Conservation (phyloP, 2,797 vertebrate species). For the Rhinoraja longicauda region DNA sequence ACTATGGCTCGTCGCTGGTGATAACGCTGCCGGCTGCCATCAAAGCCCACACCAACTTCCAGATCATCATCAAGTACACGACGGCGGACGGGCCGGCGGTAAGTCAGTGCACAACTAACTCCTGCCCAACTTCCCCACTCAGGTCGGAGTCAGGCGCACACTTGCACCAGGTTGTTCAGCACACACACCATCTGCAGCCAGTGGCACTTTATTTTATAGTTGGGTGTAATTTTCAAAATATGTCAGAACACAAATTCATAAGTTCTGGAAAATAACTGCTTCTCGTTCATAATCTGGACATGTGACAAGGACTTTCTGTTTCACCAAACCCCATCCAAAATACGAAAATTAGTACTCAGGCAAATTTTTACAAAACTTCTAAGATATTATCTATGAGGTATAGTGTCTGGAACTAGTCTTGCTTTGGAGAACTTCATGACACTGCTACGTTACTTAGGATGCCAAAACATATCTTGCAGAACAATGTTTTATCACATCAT, state of each 20-base stretch:
- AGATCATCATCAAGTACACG: slow-evolving; percentile 81
- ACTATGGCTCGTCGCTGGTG: slow-evolving; percentile 76
- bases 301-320: not conserved
- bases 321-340: not conserved
- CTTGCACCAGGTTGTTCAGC: not conserved
- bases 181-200: not conserved
- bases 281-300: not conserved
- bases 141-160: not conserved
- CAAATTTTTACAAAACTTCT: not conserved
- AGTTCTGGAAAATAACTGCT: not conserved
- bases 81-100: slow-evolving; percentile 86
- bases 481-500: not conserved
- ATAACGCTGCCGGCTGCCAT: slow-evolving; percentile 69
- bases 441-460: no score
- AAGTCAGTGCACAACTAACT: slow-evolving; percentile 50
- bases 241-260: not conserved
- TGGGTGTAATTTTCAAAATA: not conserved
- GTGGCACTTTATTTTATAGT: not conserved
- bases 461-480: no score
- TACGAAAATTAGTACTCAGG: not conserved
- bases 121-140: not conserved
- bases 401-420: not conserved
- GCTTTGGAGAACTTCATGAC: not conserved
- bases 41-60: slow-evolving; percentile 67
- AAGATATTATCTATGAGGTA: not conserved